Conservation (phyloP, 2,113 vertebrate species). For the Leptobrachium ailaonicum region DNA sequence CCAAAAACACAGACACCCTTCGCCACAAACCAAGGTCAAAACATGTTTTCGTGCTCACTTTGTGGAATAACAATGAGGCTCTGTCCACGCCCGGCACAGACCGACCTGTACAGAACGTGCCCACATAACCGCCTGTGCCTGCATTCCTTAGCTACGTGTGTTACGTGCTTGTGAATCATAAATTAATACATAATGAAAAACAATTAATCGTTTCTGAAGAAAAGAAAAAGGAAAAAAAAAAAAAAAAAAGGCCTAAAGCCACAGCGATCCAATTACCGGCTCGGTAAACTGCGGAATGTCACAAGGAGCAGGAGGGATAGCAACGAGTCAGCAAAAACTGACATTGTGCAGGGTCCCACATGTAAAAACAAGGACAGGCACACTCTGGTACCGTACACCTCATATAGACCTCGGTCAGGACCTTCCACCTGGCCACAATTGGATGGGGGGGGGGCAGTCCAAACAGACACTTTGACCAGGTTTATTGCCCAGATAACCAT, state of each 20-base stretch:
- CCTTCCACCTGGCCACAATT: too few relatives aligned
- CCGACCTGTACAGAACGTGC: conserved; percentile 65
- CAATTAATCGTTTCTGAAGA: conserved; percentile 69
- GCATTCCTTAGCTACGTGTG: conserved; percentile 68
- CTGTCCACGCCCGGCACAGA: conserved; percentile 59
- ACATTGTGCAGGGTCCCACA: neutral
- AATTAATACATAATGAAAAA: conserved; percentile 81
- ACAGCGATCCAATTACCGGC: conserved; percentile 76
- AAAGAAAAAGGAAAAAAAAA: too few relatives aligned
- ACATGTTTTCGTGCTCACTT: conserved; percentile 61
- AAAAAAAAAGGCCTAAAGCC: conserved; percentile 74
- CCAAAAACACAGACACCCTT: conserved; percentile 50
- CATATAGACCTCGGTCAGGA: too few relatives aligned
- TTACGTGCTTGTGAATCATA: conserved; percentile 76
- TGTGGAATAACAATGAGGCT: conserved; percentile 64
- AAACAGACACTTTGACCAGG: too few relatives aligned
- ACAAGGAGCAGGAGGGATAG: conserved; percentile 44
- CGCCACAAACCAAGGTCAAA: conserved; percentile 60
- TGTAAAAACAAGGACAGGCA: neutral
- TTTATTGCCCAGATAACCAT: too few relatives aligned
- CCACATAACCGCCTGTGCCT: too few relatives aligned
- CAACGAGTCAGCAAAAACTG: conserved; percentile 55
- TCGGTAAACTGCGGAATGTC: conserved; percentile 71
- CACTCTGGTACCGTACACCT: too few relatives aligned
- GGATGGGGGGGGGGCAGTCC: too few relatives aligned